A percentile compares a stretch with the other conserved stretches of the same genome.
phyloP scores from a whole-genome alignment of 1,140 invertebrate genomes.

The Amphibalanus amphitrite region DNA sequence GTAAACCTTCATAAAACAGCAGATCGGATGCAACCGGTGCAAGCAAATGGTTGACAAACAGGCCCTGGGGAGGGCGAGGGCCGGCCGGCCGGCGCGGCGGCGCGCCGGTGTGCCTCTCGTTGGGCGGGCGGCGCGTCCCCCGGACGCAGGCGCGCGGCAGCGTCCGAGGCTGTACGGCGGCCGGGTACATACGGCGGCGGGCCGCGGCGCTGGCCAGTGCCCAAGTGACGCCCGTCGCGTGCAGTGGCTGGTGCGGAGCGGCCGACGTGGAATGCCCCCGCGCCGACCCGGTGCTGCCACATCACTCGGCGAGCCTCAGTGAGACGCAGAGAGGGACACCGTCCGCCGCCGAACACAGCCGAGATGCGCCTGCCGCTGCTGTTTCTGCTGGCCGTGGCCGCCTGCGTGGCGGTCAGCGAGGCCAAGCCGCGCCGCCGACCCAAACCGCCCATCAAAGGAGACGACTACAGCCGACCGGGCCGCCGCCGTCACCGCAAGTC shows the following conservation, averaged over 20 bases:
- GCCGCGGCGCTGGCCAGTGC: neutral
- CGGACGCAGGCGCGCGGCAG: no score
- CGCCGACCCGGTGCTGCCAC: neutral
- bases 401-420: neutral
- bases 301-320: neutral
- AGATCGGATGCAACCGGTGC: no score
- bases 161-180: neutral
- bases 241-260: no score
- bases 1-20: no score
- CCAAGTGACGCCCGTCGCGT: neutral
- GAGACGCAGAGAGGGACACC: no score
- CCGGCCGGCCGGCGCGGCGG: no score
- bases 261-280: neutral
- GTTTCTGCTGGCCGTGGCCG: neutral
- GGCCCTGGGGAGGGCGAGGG: no score
- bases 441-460: neutral
- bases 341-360: neutral
- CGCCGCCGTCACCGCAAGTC: neutral
- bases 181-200: neutral
- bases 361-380: neutral
- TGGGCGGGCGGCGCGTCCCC: no score
- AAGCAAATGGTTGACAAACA: no score
- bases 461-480: neutral
- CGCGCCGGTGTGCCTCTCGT: no score
- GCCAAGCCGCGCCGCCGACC: neutral